These are phyloP conservation scores for Petrocephalus schoutedeni DNA, from an alignment of 2,797 vertebrate genomes.

Conservation along the genomic window DNA sequence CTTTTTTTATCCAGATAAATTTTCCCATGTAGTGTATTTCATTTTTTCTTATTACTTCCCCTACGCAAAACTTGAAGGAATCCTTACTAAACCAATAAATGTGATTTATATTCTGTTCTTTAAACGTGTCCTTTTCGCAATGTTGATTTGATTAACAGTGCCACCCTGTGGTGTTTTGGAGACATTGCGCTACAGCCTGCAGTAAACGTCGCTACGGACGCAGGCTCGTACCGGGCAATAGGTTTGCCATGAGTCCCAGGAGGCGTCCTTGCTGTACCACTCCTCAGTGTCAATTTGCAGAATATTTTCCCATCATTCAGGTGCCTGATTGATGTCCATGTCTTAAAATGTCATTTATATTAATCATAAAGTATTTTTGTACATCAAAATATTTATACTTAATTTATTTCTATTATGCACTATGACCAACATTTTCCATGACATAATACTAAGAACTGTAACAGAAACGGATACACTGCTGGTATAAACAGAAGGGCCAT, in stretches of 20 bases:
- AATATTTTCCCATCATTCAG: not conserved
- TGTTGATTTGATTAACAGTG: not conserved
- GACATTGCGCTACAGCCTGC: not conserved
- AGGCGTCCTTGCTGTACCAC: not conserved
- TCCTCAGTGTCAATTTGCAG: not conserved
- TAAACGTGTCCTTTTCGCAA: not conserved
- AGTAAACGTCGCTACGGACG: too few species aligned
- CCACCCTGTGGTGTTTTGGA: not conserved
- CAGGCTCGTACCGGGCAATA: too few species aligned
- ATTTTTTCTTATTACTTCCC: not conserved
- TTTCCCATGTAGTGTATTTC: not conserved
- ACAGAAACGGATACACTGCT: too few species aligned
- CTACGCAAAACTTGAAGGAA: not conserved
- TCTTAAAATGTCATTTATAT: too few species aligned
- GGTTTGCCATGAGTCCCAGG: not conserved
- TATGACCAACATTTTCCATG: too few species aligned
- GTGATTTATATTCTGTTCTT: not conserved
- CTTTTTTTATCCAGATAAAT: not conserved
- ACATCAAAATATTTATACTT: too few species aligned
- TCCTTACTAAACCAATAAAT: not conserved
- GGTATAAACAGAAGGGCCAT: too few species aligned
- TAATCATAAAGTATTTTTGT: too few species aligned
- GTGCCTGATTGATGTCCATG: not conserved
- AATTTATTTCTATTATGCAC: too few species aligned
- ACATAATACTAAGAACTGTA: too few species aligned